Percentiles rank a stretch among this genome's conserved stretches.
phyloP scores from a whole-genome alignment of 1,140 invertebrate species.

The Drosophila dunni region DNA sequence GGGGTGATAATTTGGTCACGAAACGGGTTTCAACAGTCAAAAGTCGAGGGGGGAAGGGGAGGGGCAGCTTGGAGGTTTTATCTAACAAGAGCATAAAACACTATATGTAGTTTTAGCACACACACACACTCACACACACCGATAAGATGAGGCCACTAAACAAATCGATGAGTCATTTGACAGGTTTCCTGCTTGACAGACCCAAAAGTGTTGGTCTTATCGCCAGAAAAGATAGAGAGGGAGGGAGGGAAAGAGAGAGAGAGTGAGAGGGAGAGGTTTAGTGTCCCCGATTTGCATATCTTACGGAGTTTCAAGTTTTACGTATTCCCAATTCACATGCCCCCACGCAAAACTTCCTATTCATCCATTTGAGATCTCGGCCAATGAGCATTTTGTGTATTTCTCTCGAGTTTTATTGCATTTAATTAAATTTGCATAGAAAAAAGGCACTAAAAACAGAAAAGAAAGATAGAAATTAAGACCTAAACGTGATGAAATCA shows the following conservation, averaged over 20 bases:
- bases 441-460: neutral
- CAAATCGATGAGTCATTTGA: slow-evolving; percentile 57
- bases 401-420: slow-evolving; percentile 1
- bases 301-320: slow-evolving; percentile 8
- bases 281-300: slow-evolving; percentile 35
- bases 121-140: neutral
- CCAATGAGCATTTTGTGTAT: slow-evolving; percentile 29
- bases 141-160: slow-evolving; percentile 35
- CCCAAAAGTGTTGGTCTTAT: slow-evolving; percentile 29
- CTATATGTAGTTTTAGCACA: neutral
- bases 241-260: neutral
- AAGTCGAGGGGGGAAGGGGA: neutral
- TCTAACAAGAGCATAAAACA: slow-evolving; percentile 30
- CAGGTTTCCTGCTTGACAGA: slow-evolving; percentile 38
- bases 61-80: neutral
- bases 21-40: slow-evolving; percentile 33
- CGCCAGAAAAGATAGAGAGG: neutral
- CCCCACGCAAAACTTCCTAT: neutral
- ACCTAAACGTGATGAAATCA: slow-evolving; percentile 42
- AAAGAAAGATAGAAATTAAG: neutral
- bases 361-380: slow-evolving; percentile 18
- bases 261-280: slow-evolving; percentile 18
- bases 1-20: slow-evolving; percentile 43
- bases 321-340: neutral
- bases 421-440: slow-evolving; percentile 30